Base-by-base conservation (phyloP, 2,888 invertebrate species). In the Brachynemurus nebulosus region DNA sequence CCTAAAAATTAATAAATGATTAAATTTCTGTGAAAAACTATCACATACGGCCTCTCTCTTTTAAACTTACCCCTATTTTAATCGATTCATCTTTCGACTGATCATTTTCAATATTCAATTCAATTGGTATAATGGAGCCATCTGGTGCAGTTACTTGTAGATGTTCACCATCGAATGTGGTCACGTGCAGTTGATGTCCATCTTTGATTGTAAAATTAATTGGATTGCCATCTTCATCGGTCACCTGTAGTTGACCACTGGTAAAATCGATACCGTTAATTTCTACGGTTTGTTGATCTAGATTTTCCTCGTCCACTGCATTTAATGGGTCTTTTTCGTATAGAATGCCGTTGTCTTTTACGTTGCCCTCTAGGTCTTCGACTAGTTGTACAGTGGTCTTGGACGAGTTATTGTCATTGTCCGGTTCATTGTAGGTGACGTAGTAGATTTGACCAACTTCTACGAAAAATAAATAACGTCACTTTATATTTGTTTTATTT, bases 141-240 rank as follows among this genome's bases (percentile, higher is more conserved):
- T 66, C 65, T 4, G 67, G 60, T 42, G 68, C 54, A 20, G 67
- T 54, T 1, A 68, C 64, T 48, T 68, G 60, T 47, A 68, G 60
- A 45, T 61, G 63, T 49, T 66, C 62, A 36, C 67, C 67, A 51
- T 76, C 74, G 1, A 70, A 62, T 1, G 76, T 69, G 3, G 74
- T 70, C 50, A 77, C 72, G 37, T 75, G 72, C 19, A 82, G 70
- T 44, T 74, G 71, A 38, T 78, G 73, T 18, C 81, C 80, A 55
- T 80, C 79, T 50, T 75, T 73, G 60, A 79, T 74, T 1, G 78
- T 78, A 55, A 82, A 71, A 53, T 76, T 78, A 42, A 75, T 64
- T 2, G 78, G 76, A 60, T 79, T 80, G 19, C 80, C 81, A 44
- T 76, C 71, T 56, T 75, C 76, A 58, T 80, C 80, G 1, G 77